Base-by-base conservation (phyloP, 2,113 vertebrate genomes). In the Hydropotes inermis region DNA sequence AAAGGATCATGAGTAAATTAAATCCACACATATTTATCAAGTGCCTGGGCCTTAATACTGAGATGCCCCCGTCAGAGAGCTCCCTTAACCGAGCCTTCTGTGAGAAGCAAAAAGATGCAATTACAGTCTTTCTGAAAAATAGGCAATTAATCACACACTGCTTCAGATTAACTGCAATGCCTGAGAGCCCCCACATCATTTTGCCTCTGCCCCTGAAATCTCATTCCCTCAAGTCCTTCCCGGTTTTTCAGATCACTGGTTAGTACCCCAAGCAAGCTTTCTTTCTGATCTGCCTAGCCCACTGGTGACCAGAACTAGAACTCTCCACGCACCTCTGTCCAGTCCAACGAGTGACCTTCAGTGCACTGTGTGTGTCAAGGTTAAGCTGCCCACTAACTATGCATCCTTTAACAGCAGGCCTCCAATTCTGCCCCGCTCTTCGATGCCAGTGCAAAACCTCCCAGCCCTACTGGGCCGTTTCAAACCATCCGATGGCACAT, bases 71-170 rank as follows among this genome's bases (percentile, higher is more conserved):
- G n/a, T 74, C 43, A 33, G 88, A 87, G 61, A 88, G 58, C 67
- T 91, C 78, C 67, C 91, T 94, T n/a, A 58, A 96, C 90, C 70
- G 70, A 89, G 97, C 67, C 84, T 92, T 96, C 57, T 54, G 28
- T 61, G 89, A 93, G 57, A 86, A 93, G 52, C 85, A 93, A 55
- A 83, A 91, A 95, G 91, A 92, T 36, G 83, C 91, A 89, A 93
- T 95, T 86, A 78, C 47, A 58, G 78, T 89, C 93, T 96, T 96
- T 70, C 93, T 86, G 78, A 95, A 97, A 94, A 96, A 95, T 93
- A 98, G 95, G 95, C 86, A 93, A 97, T 97, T 97, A 96, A 98
- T 96, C 97, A 93, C 93, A 95, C 47, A 50, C 57, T 52, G 83
- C 89, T 58, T 93, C 58, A 28, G 83, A 87, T 96, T 81, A 87